Conservation (phyloP, 2,888 invertebrate species). For the Cistogaster globosa region DNA sequence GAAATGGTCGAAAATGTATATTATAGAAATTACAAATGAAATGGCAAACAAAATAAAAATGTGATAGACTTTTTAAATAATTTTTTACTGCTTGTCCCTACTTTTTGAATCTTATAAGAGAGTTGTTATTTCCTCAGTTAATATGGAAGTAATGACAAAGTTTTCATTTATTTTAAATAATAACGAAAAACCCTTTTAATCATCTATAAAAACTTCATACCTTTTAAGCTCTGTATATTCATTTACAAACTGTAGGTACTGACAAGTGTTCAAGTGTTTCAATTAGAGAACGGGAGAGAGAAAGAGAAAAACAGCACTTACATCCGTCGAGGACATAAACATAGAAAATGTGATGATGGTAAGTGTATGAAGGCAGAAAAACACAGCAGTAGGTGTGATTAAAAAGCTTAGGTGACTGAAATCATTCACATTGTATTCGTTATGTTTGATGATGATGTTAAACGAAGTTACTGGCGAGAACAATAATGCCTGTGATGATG, state of each 20-base stretch:
- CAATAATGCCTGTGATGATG: constrained; percentile 37
- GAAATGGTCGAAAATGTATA: too few species aligned
- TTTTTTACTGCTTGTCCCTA: too few species aligned
- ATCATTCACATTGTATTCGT: constrained; percentile 26
- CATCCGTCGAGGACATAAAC: constrained; percentile 42
- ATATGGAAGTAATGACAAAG: too few species aligned
- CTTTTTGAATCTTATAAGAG: too few species aligned
- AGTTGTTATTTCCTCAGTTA: too few species aligned
- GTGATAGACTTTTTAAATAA: too few species aligned
- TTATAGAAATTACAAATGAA: too few species aligned
- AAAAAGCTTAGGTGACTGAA: constrained; percentile 59
- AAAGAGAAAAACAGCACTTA: not conserved
- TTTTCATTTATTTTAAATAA: too few species aligned
- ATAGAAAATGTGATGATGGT: not conserved
- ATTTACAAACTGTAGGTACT: constrained; percentile 1
- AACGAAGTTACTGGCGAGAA: constrained; percentile 50
- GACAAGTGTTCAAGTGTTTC: constrained; percentile 34
- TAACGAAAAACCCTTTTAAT: too few species aligned
- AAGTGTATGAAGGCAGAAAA: constrained; percentile 23
- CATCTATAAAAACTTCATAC: not conserved
- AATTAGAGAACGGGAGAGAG: not conserved
- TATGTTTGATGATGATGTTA: constrained; percentile 51
- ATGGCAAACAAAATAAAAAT: too few species aligned
- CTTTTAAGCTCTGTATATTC: constrained; percentile 1
- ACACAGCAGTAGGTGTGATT: constrained; percentile 65